phyloP scores from a whole-genome alignment of 2,888 invertebrate species.

The Chromoteleia sp. region DNA sequence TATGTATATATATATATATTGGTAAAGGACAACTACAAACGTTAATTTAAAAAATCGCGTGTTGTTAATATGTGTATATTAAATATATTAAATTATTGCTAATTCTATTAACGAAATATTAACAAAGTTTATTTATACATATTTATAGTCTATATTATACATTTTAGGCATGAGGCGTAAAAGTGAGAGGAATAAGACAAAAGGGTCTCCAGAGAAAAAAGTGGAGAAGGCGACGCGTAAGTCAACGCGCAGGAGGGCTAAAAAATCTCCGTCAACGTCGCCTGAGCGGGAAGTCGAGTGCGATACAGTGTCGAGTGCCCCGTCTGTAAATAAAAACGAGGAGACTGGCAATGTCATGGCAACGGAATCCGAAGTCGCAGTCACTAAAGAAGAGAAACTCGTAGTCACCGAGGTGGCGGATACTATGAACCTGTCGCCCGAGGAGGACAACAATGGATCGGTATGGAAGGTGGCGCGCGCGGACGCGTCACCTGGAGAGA shows the following conservation, averaged over 20 bases:
- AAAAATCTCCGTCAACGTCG: conserved; percentile 86
- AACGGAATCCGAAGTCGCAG: too few relatives aligned
- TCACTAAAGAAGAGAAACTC: conserved; percentile 50
- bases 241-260: conserved; percentile 86
- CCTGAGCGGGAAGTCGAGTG: conserved; percentile 86
- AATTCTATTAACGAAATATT: too few relatives aligned
- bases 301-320: conserved; percentile 77
- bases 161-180: conserved; percentile 89
- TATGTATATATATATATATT: too few relatives aligned
- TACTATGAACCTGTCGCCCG: conserved; percentile 70
- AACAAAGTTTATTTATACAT: too few relatives aligned
- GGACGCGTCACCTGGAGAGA: conserved; percentile 86
- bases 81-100: too few relatives aligned
- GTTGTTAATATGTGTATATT: too few relatives aligned
- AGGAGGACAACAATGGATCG: conserved; percentile 80
- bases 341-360: background rate
- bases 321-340: conserved; percentile 72
- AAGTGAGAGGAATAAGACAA: conserved; percentile 89
- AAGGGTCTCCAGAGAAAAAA: conserved; percentile 88
- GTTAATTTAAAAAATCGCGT: too few relatives aligned
- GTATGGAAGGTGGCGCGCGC: conserved; percentile 85
- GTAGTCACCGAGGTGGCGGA: conserved; percentile 69
- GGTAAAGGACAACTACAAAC: too few relatives aligned
- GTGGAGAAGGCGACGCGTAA: conserved; percentile 86
- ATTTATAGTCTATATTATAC: background rate